A percentile compares a stretch with the other conserved stretches of the same genome.
Evolutionary conservation across 2,113 vertebrate species (phyloP).

Genomic region (Salvelinus sp.): DNA sequence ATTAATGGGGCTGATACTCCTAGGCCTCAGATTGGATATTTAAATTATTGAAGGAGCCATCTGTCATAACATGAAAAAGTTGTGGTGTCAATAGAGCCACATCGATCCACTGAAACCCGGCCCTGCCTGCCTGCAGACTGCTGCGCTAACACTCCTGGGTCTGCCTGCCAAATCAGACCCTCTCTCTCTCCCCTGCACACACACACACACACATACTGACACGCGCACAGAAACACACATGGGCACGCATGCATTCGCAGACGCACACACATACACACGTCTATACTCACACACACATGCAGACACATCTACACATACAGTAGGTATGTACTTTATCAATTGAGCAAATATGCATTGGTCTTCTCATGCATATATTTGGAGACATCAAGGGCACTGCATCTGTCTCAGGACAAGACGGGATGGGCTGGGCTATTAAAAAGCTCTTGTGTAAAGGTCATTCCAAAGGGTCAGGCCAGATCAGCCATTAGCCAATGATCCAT

Average conservation of each 20-base stretch:
- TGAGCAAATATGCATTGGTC: neutral
- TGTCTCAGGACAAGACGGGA: neutral
- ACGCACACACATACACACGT: conserved; percentile 1
- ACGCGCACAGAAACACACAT: neutral
- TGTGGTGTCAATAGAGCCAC: conserved; percentile 22
- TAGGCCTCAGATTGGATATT: conserved; percentile 35
- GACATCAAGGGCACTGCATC: neutral
- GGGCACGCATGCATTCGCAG: neutral
- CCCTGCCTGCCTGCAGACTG: neutral
- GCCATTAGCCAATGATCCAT: neutral
- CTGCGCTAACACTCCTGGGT: neutral
- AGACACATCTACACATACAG: conserved; percentile 24
- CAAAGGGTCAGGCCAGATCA: conserved; percentile 1
- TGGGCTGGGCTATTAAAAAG: neutral
- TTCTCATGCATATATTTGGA: conserved; percentile 6
- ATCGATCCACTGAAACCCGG: conserved; percentile 17
- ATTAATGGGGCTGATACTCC: conserved; percentile 56
- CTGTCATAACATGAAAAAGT: conserved; percentile 37
- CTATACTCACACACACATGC: conserved; percentile 9
- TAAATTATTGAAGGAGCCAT: conserved; percentile 52
- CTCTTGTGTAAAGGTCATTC: neutral
- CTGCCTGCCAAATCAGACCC: neutral
- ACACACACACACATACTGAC: neutral
- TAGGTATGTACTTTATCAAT: neutral
- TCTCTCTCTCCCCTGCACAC: neutral